Percentiles rank a stretch among this genome's conserved stretches.
Conservation (phyloP, 1,140 invertebrate species). For the Trichonephila clavipes region DNA sequence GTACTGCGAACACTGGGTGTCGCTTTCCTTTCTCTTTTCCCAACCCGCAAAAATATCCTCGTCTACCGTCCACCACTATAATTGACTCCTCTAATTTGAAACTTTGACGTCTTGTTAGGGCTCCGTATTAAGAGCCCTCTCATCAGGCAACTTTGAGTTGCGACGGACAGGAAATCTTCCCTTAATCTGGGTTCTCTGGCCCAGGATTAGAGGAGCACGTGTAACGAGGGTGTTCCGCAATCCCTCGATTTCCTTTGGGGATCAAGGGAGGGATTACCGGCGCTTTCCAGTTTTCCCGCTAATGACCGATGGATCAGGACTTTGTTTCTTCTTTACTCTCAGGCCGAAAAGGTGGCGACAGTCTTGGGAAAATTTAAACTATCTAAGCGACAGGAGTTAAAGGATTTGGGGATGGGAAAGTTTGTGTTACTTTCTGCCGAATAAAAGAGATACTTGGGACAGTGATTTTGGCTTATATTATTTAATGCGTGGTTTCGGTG, state of each 20-base stretch:
- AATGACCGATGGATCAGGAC: not conserved
- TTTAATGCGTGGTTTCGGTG: too few species aligned
- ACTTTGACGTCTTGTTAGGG: conserved; percentile 50
- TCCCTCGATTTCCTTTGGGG: conserved; percentile 41
- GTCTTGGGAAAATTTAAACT: conserved; percentile 21
- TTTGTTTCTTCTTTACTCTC: not conserved
- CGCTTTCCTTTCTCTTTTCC: not conserved
- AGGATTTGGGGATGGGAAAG: not conserved
- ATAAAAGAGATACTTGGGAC: not conserved
- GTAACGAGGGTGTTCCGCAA: conserved; percentile 25
- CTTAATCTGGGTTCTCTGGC: conserved; percentile 22
- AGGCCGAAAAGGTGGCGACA: not conserved
- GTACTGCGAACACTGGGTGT: too few species aligned
- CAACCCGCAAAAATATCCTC: not conserved
- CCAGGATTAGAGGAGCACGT: conserved; percentile 29
- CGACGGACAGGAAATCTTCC: not conserved
- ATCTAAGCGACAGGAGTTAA: conserved; percentile 20
- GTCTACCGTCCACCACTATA: not conserved
- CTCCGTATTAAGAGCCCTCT: not conserved
- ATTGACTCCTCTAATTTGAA: conserved; percentile 48
- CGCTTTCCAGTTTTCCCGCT: not conserved
- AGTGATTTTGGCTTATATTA: not conserved
- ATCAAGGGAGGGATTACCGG: conserved; percentile 19
- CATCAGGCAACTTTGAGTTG: conserved; percentile 31
- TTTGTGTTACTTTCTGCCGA: not conserved